Percentiles rank a stretch among this genome's conserved stretches.
Evolutionary conservation across 2,113 vertebrate genomes (phyloP).

Genomic region (Tetrax tetrax): DNA sequence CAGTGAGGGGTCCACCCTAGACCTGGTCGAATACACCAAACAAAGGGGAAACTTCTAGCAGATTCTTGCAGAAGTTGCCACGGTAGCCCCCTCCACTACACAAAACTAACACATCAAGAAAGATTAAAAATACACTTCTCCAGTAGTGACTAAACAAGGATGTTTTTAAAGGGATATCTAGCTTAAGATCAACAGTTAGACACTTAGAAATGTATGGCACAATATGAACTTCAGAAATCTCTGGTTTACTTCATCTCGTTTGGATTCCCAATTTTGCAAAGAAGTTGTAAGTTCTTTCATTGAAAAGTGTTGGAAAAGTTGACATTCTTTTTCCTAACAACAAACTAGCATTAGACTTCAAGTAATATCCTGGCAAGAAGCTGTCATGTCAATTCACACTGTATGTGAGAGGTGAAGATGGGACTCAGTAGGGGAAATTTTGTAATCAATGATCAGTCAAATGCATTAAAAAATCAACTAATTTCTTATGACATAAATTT

Average conservation of each 20-base stretch:
- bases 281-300: not conserved
- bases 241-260: not conserved
- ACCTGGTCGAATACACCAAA: too few species aligned
- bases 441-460: not conserved
- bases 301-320: not conserved
- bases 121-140: not conserved
- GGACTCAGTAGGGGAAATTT: not conserved
- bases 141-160: not conserved
- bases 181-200: not conserved
- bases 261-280: not conserved
- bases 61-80: too few species aligned
- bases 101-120: not conserved
- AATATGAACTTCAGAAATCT: not conserved
- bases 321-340: not conserved
- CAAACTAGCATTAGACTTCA: not conserved
- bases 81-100: too few species aligned
- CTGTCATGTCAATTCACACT: not conserved
- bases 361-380: not conserved
- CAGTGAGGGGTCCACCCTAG: too few species aligned
- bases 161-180: not conserved
- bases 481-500: not conserved
- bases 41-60: too few species aligned
- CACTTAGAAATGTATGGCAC: not conserved
- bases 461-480: not conserved
- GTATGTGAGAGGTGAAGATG: not conserved